Evolutionary conservation across 2,113 vertebrate species (phyloP), one percentile per base, ranked within the genome.

Genomic region (Castor canadensis): DNA sequence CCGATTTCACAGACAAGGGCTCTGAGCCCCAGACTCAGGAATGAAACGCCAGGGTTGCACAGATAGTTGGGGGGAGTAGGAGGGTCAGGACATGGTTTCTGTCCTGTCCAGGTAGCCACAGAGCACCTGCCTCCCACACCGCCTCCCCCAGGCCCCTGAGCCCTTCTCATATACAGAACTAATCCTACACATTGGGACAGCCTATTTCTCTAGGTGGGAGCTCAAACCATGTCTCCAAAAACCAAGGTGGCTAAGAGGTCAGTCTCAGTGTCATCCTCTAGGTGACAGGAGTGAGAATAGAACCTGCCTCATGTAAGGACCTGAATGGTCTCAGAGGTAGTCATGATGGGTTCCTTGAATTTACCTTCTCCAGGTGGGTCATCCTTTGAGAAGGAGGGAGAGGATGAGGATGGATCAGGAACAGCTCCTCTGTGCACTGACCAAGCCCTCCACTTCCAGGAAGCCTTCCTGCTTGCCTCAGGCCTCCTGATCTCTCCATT

Each of bases 31-130:
- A 52, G 24, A 17, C 56, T 0, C 1, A 2, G 62, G 22, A n/a
- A 0, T 2, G 9, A 6, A 19, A 24, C 1, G 13, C 49, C 60
- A 30, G 6, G 12, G n/a, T 40, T 10, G 1, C 67, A 2, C 32
- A 24, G 45, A n/a, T 32, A 9, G 35, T 6, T 12, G 20, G 4
- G 30, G 9, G 6, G 28, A 5, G 6, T 1, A 0, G 24, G 32
- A 13, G 20, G 45, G 73, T 22, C 40, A 43, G 28, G 52, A 17
- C 49, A 72, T 15, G 40, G 35, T 35, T 1, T 83, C 67, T 7
- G 26, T 9, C 56, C 49, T 43, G 60, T 15, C 6, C 1, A 5
- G 9, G 76, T 19, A 52, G 19, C 30, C 43, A 2, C 40, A 38
- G 71, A 15, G n/a, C 12, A 2, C 56, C 35, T 35, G 35, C 32